Evolutionary conservation across 2,113 vertebrate species (phyloP).

Genomic region (Dendrocopos noguchii): DNA sequence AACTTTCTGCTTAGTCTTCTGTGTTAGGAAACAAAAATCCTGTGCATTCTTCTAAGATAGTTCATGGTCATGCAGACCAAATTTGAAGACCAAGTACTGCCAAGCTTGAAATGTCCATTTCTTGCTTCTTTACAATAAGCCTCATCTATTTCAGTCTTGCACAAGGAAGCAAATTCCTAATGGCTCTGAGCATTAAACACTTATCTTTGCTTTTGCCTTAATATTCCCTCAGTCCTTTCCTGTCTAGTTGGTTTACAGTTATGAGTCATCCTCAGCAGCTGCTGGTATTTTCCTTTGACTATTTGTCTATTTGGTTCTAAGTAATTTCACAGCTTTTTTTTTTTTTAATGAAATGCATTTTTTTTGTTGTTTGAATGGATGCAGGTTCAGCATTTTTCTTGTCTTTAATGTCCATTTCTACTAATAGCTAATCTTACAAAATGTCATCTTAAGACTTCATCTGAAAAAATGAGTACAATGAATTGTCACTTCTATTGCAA

Average conservation of each 20-base stretch:
- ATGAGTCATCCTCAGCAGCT: not conserved
- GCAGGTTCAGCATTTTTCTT: not conserved
- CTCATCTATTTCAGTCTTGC: not conserved
- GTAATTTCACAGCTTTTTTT: not conserved
- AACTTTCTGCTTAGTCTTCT: not conserved
- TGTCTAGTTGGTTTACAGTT: not conserved
- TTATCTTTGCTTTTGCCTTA: not conserved
- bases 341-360: not conserved
- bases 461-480: not conserved
- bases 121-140: not conserved
- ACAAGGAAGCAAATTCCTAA: not conserved
- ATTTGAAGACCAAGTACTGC: not conserved
- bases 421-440: not conserved
- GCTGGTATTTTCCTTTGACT: not conserved
- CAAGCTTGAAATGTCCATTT: not conserved
- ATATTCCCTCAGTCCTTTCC: not conserved
- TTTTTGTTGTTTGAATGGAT: conserved; percentile 10
- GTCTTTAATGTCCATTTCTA: not conserved
- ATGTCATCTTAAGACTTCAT: not conserved
- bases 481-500: not conserved
- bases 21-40: not conserved
- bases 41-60: not conserved
- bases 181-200: not conserved
- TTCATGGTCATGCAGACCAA: not conserved
- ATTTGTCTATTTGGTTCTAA: not conserved